Base-by-base conservation (phyloP, 2,888 invertebrate species). In the Hipparchia sbordonii region DNA sequence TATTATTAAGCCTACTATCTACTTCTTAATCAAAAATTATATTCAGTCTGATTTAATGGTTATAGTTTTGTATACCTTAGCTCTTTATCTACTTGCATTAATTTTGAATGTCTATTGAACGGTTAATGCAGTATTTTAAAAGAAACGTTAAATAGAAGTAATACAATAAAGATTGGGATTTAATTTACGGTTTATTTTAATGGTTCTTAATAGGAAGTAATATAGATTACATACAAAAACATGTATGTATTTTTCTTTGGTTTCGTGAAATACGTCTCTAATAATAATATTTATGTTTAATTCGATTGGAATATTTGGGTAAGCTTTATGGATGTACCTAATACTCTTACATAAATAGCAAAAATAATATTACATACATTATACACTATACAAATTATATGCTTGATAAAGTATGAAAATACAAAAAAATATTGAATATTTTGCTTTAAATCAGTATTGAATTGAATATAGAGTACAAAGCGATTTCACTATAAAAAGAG, bases 121-220 rank as follows among this genome's bases (percentile, higher is more conserved):
- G 68, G 72, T 67, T 74, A 23, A 74, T 67, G 74, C 77, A 72
- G 76, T 73, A 61, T 73, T 77, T 72, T 73, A 63, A 74, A 77
- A 76, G 77, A 77, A 74, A 77, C 72, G 67, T 73, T 76, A 73
- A 73, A 72, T 75, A 72, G 66, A 76, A 46, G 65, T 74, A 76
- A 73, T 73, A 74, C 66, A 76, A 76, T 76, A 76, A 76, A 76
- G 81, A 84, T 84, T 82, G 71, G 74, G 73, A 72, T 77, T 79
- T 76, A 80, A 82, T 79, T 78, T 78, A 77, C 74, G 75, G 74
- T 76, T 74, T 72, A 76, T 77, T 72, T 76, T 76, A 76, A 65
- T 75, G 76, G 74, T 71, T 68, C 75, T 76, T 78, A 72, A 74
- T 71, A 61, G 56, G 39, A 65, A 68, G 59, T 60, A 23, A 23